A percentile compares a stretch with the other conserved stretches of the same genome.
These are phyloP conservation scores for Chloroclysta siterata DNA, from an alignment of 2,888 invertebrate genomes.

Conservation along the genomic window DNA sequence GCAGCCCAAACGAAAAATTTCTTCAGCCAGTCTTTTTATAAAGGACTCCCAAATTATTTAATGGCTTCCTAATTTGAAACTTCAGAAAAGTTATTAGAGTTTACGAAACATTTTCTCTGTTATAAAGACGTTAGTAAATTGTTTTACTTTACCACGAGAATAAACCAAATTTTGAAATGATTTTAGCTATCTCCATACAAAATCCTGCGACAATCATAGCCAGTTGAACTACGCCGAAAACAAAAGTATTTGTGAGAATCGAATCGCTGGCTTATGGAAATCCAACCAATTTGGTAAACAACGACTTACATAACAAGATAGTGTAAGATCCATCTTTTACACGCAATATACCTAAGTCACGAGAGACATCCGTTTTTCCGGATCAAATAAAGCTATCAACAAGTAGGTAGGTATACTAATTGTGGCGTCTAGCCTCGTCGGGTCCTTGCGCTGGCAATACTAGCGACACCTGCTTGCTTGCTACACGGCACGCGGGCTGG, in stretches of 20 bases:
- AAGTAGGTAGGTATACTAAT: no score
- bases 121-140: constrained; percentile 42
- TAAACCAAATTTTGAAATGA: not conserved
- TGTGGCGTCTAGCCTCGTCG: no score
- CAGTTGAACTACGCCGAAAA: not conserved
- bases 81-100: constrained; percentile 49
- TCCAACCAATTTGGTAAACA: not conserved
- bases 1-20: constrained; percentile 42
- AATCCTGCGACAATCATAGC: not conserved
- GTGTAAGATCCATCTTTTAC: not conserved
- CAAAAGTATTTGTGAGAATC: not conserved
- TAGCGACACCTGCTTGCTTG: no score
- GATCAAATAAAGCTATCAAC: no score
- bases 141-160: constrained; percentile 19
- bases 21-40: constrained; percentile 59
- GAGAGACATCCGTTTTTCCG: no score
- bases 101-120: constrained; percentile 43
- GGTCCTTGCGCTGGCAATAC: no score
- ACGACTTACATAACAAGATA: not conserved
- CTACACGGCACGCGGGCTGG: no score
- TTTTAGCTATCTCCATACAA: not conserved
- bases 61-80: constrained; percentile 54
- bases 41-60: constrained; percentile 61
- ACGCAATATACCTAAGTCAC: no score
- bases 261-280: not conserved